Percentiles rank a stretch among this genome's conserved stretches.
These are phyloP conservation scores for Cricetomys ansorgei DNA, from an alignment of 2,113 vertebrate species.

Conservation along the genomic window DNA sequence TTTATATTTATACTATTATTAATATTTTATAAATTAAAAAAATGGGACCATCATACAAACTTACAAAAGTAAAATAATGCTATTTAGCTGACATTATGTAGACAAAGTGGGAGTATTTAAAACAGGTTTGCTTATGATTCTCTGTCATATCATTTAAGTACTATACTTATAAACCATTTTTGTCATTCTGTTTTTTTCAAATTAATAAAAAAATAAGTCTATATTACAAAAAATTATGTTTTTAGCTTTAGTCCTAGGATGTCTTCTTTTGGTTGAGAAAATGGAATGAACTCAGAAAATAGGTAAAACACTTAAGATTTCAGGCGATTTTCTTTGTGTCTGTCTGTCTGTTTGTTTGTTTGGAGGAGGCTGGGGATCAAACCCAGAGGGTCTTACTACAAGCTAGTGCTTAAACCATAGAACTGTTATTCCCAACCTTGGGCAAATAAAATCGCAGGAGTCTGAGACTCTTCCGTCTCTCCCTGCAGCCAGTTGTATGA, in stretches of 20 bases:
- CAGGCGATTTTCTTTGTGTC: not conserved
- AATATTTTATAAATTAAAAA: not conserved
- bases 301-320: not conserved
- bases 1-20: not conserved
- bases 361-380: not conserved
- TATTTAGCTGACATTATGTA: constrained; percentile 7
- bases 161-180: not conserved
- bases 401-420: not conserved
- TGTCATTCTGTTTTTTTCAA: constrained; percentile 4
- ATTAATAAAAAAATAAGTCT: not conserved
- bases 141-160: not conserved
- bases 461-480: not conserved
- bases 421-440: not conserved
- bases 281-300: not conserved
- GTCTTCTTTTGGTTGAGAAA: not conserved
- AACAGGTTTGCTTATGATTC: not conserved
- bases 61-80: not conserved
- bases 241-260: not conserved
- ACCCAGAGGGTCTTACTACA: not conserved
- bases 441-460: not conserved
- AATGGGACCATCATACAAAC: not conserved
- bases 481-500: not conserved
- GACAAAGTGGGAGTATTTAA: not conserved
- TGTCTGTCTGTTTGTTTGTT: not conserved
- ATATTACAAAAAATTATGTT: not conserved